Percentiles rank a stretch among this genome's conserved stretches.
Conservation (phyloP, 2,888 invertebrate species). For the Drosophila colorata region DNA sequence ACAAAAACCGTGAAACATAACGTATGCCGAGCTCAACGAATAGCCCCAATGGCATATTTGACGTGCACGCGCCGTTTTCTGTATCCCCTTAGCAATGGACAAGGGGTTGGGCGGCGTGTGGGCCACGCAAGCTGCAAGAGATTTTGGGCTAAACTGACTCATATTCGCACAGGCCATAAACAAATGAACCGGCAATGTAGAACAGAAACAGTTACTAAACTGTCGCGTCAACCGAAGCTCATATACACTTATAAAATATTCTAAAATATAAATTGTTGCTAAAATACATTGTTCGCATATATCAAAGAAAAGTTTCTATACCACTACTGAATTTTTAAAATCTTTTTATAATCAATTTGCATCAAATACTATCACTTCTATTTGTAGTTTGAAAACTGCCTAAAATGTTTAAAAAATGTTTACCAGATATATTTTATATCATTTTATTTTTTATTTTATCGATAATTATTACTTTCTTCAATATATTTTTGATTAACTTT, state of each 20-base stretch:
- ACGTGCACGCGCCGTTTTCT: conserved; percentile 61
- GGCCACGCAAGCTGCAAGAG: background rate
- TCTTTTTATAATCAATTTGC: too few species aligned
- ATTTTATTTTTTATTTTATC: too few species aligned
- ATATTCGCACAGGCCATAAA: conserved; percentile 26
- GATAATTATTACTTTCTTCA: too few species aligned
- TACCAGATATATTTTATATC: too few species aligned
- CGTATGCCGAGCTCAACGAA: conserved; percentile 54
- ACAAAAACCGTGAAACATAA: conserved; percentile 62
- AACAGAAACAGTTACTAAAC: conserved; percentile 8
- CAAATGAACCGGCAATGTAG: conserved; percentile 36
- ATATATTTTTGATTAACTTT: too few species aligned
- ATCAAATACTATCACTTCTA: background rate
- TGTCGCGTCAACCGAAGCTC: background rate
- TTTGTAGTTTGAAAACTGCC: background rate
- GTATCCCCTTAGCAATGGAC: conserved; percentile 3
- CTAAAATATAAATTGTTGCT: too few species aligned
- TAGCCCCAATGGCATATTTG: conserved; percentile 63
- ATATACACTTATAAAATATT: conserved; percentile 23
- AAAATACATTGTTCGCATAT: too few species aligned
- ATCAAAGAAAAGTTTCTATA: too few species aligned
- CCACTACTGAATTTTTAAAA: background rate
- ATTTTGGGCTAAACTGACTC: conserved; percentile 34
- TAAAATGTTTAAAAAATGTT: too few species aligned
- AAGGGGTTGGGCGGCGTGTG: background rate